A percentile compares a stretch with the other conserved stretches of the same genome.
Evolutionary conservation across 53 echinoderm and acorn worm species (phyloP).

Genomic region (Crossaster papposus): DNA sequence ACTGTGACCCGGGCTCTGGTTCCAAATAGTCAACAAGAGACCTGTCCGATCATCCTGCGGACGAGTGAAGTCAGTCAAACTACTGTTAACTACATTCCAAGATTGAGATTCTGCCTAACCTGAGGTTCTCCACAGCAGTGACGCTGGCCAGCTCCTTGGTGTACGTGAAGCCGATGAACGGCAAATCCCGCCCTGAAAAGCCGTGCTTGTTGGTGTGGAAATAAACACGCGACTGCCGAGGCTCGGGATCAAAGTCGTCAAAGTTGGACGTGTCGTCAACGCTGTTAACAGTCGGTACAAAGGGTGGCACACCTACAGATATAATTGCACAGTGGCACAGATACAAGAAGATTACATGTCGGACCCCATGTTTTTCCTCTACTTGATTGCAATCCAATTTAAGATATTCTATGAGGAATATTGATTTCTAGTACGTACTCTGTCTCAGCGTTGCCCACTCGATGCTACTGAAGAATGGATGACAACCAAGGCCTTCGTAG

Average conservation of each 20-base stretch:
- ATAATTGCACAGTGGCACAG: neutral
- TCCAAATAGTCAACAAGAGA: too few relatives aligned
- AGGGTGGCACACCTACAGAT: constrained; percentile 80
- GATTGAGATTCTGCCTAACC: constrained; percentile 1
- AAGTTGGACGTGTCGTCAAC: constrained; percentile 94
- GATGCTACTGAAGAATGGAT: constrained; percentile 82
- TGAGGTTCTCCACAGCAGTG: constrained; percentile 36
- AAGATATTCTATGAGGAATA: too few relatives aligned
- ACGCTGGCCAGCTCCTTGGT: constrained; percentile 62
- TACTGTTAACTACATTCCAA: neutral
- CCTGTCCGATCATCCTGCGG: too few relatives aligned
- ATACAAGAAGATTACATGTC: neutral
- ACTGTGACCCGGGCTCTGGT: too few relatives aligned
- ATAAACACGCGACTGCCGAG: constrained; percentile 53
- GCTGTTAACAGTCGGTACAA: constrained; percentile 84
- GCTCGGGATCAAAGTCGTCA: constrained; percentile 85
- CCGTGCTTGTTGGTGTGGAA: constrained; percentile 56
- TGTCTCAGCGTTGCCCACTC: constrained; percentile 86
- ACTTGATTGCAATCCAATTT: neutral
- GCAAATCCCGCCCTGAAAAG: constrained; percentile 77
- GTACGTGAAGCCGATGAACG: constrained; percentile 87
- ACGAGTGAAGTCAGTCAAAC: neutral
- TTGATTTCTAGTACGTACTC: constrained; percentile 45
- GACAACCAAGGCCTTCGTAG: constrained; percentile 77
- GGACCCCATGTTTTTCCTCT: neutral